Percentiles rank a stretch among this genome's conserved stretches.
Evolutionary conservation across 1,140 invertebrate genomes (phyloP).

Genomic region (Hetaerina americana): DNA sequence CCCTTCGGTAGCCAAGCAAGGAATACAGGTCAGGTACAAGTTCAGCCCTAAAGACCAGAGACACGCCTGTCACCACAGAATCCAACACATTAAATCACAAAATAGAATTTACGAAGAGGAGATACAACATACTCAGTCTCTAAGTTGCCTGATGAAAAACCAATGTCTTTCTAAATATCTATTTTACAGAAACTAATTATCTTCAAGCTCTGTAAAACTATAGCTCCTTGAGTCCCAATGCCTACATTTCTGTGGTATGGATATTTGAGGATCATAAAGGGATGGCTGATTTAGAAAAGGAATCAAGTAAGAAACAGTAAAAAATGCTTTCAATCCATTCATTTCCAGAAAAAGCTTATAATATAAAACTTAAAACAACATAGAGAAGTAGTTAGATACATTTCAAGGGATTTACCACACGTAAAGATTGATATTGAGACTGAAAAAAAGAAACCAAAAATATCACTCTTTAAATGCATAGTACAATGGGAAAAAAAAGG

Average conservation of each 20-base stretch:
- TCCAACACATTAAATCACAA: slow-evolving; percentile 1
- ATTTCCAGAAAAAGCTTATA: neutral
- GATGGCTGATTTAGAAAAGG: no score
- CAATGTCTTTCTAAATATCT: neutral
- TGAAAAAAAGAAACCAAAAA: no score
- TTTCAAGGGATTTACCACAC: no score
- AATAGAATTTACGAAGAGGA: neutral
- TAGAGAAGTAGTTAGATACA: no score
- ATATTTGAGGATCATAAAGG: no score
- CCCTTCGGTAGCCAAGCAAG: slow-evolving; percentile 22
- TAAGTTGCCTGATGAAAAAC: neutral
- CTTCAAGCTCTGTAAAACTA: neutral
- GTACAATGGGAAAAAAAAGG: no score
- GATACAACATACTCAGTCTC: neutral
- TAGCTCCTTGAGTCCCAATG: neutral
- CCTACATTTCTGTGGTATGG: neutral
- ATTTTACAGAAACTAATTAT: neutral
- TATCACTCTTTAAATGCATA: no score
- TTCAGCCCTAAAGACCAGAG: slow-evolving; percentile 20
- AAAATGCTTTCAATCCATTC: neutral
- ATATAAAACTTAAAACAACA: no score
- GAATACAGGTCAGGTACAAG: slow-evolving; percentile 24
- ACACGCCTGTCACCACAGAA: slow-evolving; percentile 11
- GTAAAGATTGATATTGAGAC: no score
- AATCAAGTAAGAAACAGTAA: neutral